These are phyloP conservation scores for Spodoptera littoralis DNA, from an alignment of 2,888 invertebrate genomes.

Conservation along the genomic window DNA sequence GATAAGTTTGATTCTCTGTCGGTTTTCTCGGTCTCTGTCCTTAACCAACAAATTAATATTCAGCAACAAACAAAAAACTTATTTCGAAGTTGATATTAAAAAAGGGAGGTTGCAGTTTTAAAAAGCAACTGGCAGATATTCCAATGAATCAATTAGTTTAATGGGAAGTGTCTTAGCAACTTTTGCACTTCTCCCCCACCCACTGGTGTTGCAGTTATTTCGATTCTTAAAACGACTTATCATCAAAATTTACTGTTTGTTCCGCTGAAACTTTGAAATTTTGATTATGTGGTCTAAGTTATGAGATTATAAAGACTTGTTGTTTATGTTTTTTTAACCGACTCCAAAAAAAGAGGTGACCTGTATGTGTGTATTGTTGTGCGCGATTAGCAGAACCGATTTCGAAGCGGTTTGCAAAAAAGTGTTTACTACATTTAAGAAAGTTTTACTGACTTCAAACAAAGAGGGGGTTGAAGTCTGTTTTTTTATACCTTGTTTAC, in stretches of 20 bases:
- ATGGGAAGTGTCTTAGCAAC: conserved; percentile 58
- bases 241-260: conserved; percentile 81
- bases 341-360: too few species aligned
- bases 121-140: conserved; percentile 34
- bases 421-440: too few species aligned
- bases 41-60: conserved; percentile 1
- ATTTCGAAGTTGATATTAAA: conserved; percentile 30
- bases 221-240: conserved; percentile 82
- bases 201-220: conserved; percentile 70
- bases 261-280: conserved; percentile 69
- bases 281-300: conserved; percentile 47
- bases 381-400: too few species aligned
- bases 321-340: too few species aligned
- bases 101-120: conserved; percentile 7
- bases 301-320: conserved; percentile 5
- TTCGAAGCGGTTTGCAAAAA: too few species aligned
- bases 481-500: too few species aligned
- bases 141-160: conserved; percentile 58
- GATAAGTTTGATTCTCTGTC: too few species aligned
- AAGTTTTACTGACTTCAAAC: too few species aligned
- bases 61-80: conserved; percentile 13
- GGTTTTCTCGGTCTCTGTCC: too few species aligned
- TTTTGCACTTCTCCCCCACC: conserved; percentile 57
- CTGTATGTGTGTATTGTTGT: too few species aligned
- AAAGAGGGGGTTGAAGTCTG: too few species aligned